Conservation (phyloP, 2,797 vertebrate genomes). For the Geotrypetes seraphini region DNA sequence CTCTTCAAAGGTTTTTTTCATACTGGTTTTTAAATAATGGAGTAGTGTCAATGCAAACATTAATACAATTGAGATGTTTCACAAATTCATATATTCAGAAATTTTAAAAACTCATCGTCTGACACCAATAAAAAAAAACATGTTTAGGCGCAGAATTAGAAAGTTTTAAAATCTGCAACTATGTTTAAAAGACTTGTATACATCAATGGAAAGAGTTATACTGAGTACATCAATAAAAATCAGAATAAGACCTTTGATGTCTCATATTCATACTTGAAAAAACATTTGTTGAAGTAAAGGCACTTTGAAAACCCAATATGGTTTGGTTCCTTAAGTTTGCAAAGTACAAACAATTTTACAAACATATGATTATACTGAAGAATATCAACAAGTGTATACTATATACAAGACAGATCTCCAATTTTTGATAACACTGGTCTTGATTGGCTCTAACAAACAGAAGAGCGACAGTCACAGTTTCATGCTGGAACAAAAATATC, state of each 20-base stretch:
- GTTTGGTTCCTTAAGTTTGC: slow-evolving; percentile 66
- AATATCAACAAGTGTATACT: slow-evolving; percentile 48
- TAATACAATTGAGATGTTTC: too few species aligned
- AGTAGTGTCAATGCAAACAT: too few species aligned
- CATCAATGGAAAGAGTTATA: slow-evolving; percentile 26
- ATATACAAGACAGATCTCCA: slow-evolving; percentile 44
- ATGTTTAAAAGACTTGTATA: slow-evolving; percentile 25
- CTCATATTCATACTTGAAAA: slow-evolving; percentile 47
- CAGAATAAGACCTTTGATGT: slow-evolving; percentile 27
- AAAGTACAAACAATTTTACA: slow-evolving; percentile 61
- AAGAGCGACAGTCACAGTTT: slow-evolving; percentile 25
- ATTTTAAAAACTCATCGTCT: too few species aligned
- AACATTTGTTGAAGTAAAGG: slow-evolving; percentile 63
- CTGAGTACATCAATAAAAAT: slow-evolving; percentile 30
- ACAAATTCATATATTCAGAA: too few species aligned
- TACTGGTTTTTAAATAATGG: too few species aligned
- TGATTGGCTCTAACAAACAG: slow-evolving; percentile 44
- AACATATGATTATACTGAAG: slow-evolving; percentile 43
- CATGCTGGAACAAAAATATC: slow-evolving; percentile 12
- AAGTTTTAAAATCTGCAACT: slow-evolving; percentile 23
- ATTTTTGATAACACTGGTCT: slow-evolving; percentile 46
- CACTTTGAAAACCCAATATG: slow-evolving; percentile 84
- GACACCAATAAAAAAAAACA: too few species aligned
- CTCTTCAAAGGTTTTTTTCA: too few species aligned
- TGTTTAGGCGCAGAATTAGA: slow-evolving; percentile 22